A percentile compares a stretch with the other conserved stretches of the same genome.
Conservation (phyloP, 2,888 invertebrate species). For the Xylota segnis region DNA sequence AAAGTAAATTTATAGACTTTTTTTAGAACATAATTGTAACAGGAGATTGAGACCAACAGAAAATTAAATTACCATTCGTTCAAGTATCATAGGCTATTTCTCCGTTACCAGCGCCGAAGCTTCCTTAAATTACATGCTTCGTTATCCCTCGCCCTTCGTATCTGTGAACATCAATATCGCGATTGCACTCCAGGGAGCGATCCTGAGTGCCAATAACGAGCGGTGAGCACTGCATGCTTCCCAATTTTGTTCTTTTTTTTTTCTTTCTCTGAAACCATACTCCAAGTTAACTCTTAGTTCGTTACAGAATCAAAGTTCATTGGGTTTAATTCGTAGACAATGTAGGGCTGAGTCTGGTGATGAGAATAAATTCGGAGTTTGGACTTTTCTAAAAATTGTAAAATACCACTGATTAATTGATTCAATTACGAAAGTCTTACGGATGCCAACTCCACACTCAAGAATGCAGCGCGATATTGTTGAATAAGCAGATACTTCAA, state of each 20-base stretch:
- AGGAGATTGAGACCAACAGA: slow-evolving; percentile 53
- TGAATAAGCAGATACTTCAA: slow-evolving; percentile 15
- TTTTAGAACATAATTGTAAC: slow-evolving; percentile 50
- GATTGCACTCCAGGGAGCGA: slow-evolving; percentile 82
- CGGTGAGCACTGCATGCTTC: slow-evolving; percentile 35
- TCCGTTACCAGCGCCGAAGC: slow-evolving; percentile 31
- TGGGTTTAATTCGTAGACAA: slow-evolving; percentile 72
- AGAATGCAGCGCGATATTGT: not conserved
- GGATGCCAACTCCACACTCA: not conserved
- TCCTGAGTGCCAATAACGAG: slow-evolving; percentile 77
- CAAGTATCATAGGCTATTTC: slow-evolving; percentile 55
- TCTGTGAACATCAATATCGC: slow-evolving; percentile 56
- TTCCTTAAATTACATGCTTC: slow-evolving; percentile 72
- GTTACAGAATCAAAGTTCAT: slow-evolving; percentile 76
- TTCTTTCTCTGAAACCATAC: slow-evolving; percentile 12
- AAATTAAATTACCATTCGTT: slow-evolving; percentile 70
- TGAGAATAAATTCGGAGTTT: slow-evolving; percentile 5
- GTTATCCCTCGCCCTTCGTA: slow-evolving; percentile 61
- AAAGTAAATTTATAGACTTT: slow-evolving; percentile 15
- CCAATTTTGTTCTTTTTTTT: not conserved
- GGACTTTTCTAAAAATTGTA: slow-evolving; percentile 26
- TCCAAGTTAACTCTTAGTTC: slow-evolving; percentile 33
- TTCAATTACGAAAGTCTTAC: slow-evolving; percentile 48
- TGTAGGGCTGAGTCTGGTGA: slow-evolving; percentile 15
- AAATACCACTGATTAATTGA: slow-evolving; percentile 63